These are phyloP conservation scores for Malurus alboscapulatus DNA, from an alignment of 2,113 vertebrate genomes.

Conservation along the genomic window DNA sequence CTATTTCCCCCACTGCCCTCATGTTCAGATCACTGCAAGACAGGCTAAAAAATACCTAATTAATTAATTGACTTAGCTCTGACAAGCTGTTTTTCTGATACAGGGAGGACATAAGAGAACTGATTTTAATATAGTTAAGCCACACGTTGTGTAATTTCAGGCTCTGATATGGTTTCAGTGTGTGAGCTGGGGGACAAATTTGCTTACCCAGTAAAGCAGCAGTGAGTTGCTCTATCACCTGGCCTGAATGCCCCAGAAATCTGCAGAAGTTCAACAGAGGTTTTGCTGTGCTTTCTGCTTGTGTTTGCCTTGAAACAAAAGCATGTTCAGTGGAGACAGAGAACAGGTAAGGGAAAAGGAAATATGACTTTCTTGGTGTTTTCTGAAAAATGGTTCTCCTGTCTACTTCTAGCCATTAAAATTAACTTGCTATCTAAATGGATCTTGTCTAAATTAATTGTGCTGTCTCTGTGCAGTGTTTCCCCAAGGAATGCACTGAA, in stretches of 20 bases:
- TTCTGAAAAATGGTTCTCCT: neutral
- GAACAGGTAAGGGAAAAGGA: neutral
- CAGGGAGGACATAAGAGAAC: neutral
- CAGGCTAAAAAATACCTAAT: neutral
- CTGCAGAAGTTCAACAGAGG: neutral
- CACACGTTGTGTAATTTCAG: neutral
- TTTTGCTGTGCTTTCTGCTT: neutral
- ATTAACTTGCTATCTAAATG: conserved; percentile 45
- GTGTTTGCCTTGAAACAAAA: neutral
- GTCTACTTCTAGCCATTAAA: neutral
- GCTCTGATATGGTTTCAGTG: neutral
- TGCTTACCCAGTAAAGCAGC: neutral
- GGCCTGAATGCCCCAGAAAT: neutral
- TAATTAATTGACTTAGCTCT: neutral
- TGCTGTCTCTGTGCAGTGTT: conserved; percentile 9
- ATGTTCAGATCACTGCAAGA: neutral
- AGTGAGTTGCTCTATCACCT: neutral
- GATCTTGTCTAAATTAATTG: conserved; percentile 55
- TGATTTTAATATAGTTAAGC: neutral
- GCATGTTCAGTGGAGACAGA: neutral
- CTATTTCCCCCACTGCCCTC: rapidly evolving
- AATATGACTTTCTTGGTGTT: neutral
- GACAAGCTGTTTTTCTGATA: neutral
- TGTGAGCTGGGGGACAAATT: neutral
- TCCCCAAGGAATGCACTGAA: conserved; percentile 39